A percentile compares a stretch with the other conserved stretches of the same genome.
Conservation (phyloP, 64 coral and sea anemone species). For the Pocillopora damicornis region DNA sequence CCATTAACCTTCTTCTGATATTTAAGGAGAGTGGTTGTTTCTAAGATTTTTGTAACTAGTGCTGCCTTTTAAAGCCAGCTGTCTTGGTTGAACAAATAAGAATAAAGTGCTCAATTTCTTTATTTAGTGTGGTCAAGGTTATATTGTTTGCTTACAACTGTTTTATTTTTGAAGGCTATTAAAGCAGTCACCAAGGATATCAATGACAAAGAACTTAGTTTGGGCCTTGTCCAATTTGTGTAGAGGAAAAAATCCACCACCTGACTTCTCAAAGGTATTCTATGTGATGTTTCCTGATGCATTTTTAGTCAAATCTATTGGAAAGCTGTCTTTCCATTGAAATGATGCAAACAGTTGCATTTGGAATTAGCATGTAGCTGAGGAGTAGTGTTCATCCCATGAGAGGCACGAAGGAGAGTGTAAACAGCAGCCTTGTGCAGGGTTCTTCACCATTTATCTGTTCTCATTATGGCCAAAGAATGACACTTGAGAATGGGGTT, state of each 20-base stretch:
- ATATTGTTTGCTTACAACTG: slow-evolving; percentile 7
- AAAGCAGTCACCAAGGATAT: slow-evolving; percentile 71
- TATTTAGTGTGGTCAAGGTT: neutral
- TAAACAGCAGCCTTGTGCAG: too few species aligned
- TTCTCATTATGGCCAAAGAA: too few species aligned
- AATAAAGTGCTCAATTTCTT: neutral
- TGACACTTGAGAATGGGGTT: too few species aligned
- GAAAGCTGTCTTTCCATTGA: neutral
- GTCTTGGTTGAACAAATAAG: too few species aligned
- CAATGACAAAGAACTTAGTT: slow-evolving; percentile 94
- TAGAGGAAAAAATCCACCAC: slow-evolving; percentile 90
- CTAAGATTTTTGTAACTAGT: too few species aligned
- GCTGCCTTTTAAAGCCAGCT: too few species aligned
- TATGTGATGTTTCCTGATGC: neutral
- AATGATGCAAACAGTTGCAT: neutral
- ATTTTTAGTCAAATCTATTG: neutral
- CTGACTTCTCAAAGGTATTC: slow-evolving; percentile 94
- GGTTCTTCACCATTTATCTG: too few species aligned
- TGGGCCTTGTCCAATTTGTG: slow-evolving; percentile 97
- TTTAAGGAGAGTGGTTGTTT: too few species aligned
- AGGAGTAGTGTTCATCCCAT: too few species aligned
- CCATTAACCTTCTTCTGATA: too few species aligned
- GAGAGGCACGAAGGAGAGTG: too few species aligned
- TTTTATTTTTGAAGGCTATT: slow-evolving; percentile 55
- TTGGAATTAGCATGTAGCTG: too few species aligned